Evolutionary conservation across 2,797 vertebrate species (phyloP).

Genomic region (Coregonus sp.): DNA sequence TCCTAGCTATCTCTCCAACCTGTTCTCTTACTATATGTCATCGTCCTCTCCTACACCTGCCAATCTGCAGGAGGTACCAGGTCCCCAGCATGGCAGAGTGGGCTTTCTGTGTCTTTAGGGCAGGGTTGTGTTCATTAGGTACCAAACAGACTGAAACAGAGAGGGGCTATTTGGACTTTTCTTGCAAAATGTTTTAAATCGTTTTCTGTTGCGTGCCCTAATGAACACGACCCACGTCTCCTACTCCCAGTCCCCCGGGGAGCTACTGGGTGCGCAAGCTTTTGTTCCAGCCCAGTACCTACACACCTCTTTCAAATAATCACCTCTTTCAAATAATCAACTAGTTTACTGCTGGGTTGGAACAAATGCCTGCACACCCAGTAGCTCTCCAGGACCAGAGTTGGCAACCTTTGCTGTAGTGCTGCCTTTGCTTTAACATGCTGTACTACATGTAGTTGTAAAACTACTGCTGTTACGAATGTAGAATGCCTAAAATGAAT

Average conservation of each 20-base stretch:
- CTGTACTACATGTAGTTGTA: no score
- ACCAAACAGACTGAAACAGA: background rate
- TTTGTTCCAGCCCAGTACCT: background rate
- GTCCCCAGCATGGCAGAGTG: constrained; percentile 28
- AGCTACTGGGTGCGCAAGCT: background rate
- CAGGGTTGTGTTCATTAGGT: background rate
- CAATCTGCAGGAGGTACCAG: constrained; percentile 45
- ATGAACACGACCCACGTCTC: background rate
- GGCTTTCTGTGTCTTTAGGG: background rate
- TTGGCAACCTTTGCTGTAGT: background rate
- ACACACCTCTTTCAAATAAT: background rate
- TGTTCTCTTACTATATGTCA: constrained; percentile 33
- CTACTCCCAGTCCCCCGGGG: background rate
- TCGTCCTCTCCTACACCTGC: constrained; percentile 57
- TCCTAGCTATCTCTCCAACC: background rate
- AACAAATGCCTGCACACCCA: background rate
- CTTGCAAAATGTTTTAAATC: background rate
- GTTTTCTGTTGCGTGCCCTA: background rate
- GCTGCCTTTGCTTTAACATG: no score
- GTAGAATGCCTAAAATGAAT: background rate
- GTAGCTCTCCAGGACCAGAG: background rate
- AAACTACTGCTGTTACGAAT: no score
- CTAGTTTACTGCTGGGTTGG: background rate
- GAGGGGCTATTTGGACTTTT: background rate
- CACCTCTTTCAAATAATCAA: background rate